Base-by-base conservation (phyloP, 2,113 vertebrate species). In the Podarcis raffonei region DNA sequence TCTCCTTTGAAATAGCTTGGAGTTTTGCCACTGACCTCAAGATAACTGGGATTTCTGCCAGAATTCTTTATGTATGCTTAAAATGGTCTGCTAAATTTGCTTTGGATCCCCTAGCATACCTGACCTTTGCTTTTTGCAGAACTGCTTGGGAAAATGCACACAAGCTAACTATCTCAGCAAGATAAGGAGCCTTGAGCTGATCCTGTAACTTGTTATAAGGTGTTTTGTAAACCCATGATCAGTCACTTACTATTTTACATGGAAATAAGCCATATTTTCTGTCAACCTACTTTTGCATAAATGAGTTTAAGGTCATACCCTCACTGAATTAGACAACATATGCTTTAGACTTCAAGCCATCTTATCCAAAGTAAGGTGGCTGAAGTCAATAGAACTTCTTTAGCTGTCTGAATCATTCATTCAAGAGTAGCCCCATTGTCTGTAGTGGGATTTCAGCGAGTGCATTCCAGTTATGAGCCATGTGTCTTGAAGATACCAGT, bases 111-210 rank as follows among this genome's bases (percentile, higher is more conserved):
- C 80, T 90, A 83, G 62, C 66, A 35, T 90, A 91, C 90, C 86
- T 93, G 87, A 78, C 37, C 30, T 71, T 71, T 3, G 0, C 87
- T 93, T 93, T 92, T 84, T 87, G 32, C 30, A 30, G 42, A 79
- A 87, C 89, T 93, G 87, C 87, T 84, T 89, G 57, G 15, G 75
- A 76, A 71, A 90, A 85, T 89, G 90, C 94, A 94, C 81, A 86
- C 39, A 89, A 86, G 88, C 91, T 92, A 92, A 87, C 91, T 94
- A 32, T 91, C 94, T 91, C 92, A 71, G 81, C 91, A 95, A 92
- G 92, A 94, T 92, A 87, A 92, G 93, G 93, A 84, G 72, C 72
- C 42, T 92, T 92, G 11, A 80, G 89, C 84, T 93, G 94, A 95
- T 93, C 91, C 82, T 85, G 71, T 91, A 74, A 20, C 68, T 81